Base-by-base conservation (phyloP, 2,797 vertebrate genomes). In the Gymnoscopelus braueri region DNA sequence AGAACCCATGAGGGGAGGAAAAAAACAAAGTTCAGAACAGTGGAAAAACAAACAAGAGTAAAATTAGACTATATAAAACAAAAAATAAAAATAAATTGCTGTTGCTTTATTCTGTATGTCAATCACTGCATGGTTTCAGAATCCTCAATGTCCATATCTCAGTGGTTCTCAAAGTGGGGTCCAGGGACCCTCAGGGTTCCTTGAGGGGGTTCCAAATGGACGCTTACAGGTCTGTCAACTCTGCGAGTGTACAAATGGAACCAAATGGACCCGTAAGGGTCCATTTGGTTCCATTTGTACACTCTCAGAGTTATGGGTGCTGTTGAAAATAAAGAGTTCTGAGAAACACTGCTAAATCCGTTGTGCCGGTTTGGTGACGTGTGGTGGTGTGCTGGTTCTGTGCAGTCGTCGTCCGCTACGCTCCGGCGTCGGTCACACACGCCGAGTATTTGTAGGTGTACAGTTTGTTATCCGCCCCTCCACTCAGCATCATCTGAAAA, bases 381-480 rank as follows among this genome's bases (percentile, higher is more conserved):
- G 58, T 9, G 49, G 23, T n/a, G 59, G 48, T 67, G 32, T 51
- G 39, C 53, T 57, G 4, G 9, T 44, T 12, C 48, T 5, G 4
- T 15, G 9, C 3, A n/a, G 9, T 4, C 11, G 9, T 29, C 5
- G 5, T 0, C 35, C 19, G 75, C 93, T 93, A 98, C 0, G 96
- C 96, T 61, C 96, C 97, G 0, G 93, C 94, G 50, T 97, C 95
- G 0, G 95, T 96, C 69, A 90, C 87, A 64, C 90, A 88, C 59
- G 93, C 84, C 7, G 94, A 93, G 61, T 98, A 96, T 91, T 74
- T 95, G 93, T 95, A 99, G 61, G 95, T 96, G 90, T 98, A 98
- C 29, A 99, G 89, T 81, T 96, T 99, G 93, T 99, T 99, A 88
- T 99, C 98, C 7, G 98, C 96, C 11, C 98, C 98, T 60, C 98